These are phyloP conservation scores for Astur gentilis DNA, from an alignment of 2,113 vertebrate species.

Conservation along the genomic window DNA sequence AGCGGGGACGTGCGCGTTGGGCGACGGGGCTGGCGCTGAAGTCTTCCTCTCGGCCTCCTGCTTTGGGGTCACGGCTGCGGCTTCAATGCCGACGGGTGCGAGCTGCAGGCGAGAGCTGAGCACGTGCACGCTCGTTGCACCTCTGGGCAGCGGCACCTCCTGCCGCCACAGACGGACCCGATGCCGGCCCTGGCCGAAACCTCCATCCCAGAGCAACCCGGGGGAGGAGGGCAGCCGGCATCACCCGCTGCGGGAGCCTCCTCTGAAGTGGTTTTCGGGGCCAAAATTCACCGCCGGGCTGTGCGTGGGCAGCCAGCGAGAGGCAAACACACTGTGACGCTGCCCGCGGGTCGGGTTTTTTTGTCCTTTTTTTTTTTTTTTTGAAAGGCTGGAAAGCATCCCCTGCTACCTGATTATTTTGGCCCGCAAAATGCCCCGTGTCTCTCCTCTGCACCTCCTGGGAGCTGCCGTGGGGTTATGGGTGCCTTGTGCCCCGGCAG, in stretches of 20 bases:
- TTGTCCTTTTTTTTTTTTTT: too few species aligned
- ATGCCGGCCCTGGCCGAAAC: rapidly evolving
- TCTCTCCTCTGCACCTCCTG: background rate
- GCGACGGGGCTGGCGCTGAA: background rate
- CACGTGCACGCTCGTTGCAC: rapidly evolving
- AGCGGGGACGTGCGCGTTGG: background rate
- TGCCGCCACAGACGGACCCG: rapidly evolving
- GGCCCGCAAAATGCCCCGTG: background rate
- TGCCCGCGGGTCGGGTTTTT: background rate
- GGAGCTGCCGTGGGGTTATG: background rate
- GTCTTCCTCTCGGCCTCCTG: background rate
- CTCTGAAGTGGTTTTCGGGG: background rate
- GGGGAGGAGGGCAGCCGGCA: background rate
- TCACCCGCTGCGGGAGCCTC: background rate
- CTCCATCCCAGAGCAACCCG: rapidly evolving
- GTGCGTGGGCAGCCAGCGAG: background rate
- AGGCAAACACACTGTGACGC: rapidly evolving
- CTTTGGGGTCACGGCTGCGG: rapidly evolving
- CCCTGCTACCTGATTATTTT: background rate
- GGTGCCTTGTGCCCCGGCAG: background rate
- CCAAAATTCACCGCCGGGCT: background rate
- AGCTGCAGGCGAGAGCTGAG: background rate
- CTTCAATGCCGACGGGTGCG: rapidly evolving
- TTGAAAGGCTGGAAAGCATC: background rate
- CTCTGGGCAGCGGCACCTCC: background rate